Evolutionary conservation across 2,797 vertebrate genomes (phyloP).

Genomic region (Argentina silus): DNA sequence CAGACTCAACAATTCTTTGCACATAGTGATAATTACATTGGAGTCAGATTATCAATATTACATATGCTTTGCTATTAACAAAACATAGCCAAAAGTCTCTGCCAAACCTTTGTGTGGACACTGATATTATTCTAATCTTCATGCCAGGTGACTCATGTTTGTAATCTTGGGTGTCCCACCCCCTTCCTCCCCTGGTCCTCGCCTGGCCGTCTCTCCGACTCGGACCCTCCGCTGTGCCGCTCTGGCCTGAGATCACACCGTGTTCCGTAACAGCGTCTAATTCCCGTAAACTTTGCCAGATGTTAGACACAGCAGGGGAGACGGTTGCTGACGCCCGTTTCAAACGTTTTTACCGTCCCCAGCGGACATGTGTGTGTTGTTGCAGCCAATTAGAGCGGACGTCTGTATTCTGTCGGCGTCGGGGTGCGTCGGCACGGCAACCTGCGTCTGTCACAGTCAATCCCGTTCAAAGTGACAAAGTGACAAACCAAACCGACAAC

Average conservation of each 20-base stretch:
- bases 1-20: too few relatives aligned
- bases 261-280: conserved; percentile 1
- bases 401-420: neutral
- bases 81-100: too few relatives aligned
- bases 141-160: too few relatives aligned
- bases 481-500: conserved; percentile 24
- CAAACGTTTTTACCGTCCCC: neutral
- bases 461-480: conserved; percentile 48
- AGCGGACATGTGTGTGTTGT: neutral
- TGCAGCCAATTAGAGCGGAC: conserved; percentile 1
- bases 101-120: too few relatives aligned
- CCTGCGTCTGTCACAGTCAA: conserved; percentile 30
- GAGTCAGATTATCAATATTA: too few relatives aligned
- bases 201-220: conserved; percentile 9
- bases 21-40: too few relatives aligned
- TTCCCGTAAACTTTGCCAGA: conserved; percentile 5
- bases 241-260: conserved; percentile 20
- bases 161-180: too few relatives aligned
- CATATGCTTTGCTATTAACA: too few relatives aligned
- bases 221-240: neutral
- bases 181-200: neutral
- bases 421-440: neutral
- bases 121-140: too few relatives aligned
- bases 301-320: neutral
- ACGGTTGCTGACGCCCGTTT: neutral